A percentile compares a stretch with the other conserved stretches of the same genome.
Evolutionary conservation across 2,113 vertebrate genomes (phyloP).

Genomic region (Lycaon pictus): DNA sequence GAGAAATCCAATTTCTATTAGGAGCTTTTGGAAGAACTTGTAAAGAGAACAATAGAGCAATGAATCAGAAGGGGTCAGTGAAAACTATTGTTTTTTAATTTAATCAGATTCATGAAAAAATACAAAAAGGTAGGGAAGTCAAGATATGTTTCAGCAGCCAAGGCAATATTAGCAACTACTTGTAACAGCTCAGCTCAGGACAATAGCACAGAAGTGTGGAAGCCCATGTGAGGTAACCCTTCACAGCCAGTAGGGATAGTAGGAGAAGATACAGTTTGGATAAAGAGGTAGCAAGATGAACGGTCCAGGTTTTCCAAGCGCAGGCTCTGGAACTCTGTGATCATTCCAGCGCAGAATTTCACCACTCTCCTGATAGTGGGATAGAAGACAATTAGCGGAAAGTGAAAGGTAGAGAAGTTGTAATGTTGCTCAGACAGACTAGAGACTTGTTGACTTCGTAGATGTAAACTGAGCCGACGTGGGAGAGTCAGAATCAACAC

Average conservation of each 20-base stretch:
- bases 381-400: neutral
- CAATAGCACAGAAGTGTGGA: neutral
- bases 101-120: neutral
- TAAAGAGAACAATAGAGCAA: neutral
- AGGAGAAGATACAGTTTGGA: neutral
- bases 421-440: neutral
- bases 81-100: neutral
- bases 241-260: neutral
- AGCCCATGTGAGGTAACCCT: neutral
- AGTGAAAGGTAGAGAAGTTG: neutral
- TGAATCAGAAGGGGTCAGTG: neutral
- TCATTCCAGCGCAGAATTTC: neutral
- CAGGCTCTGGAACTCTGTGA: neutral
- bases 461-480: neutral
- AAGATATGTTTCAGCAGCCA: neutral
- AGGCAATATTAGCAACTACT: neutral
- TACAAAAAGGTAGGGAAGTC: slow-evolving; percentile 6
- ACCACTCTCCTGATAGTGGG: neutral
- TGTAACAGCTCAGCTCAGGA: neutral
- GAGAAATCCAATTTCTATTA: neutral
- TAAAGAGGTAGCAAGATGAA: neutral
- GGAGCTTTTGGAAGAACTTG: neutral
- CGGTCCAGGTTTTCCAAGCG: neutral
- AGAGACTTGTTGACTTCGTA: neutral
- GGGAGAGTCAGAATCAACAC: neutral